A percentile compares a stretch with the other conserved stretches of the same genome.
phyloP scores from a whole-genome alignment of 2,888 invertebrate species.

The Cryptophagus acutangulus region DNA sequence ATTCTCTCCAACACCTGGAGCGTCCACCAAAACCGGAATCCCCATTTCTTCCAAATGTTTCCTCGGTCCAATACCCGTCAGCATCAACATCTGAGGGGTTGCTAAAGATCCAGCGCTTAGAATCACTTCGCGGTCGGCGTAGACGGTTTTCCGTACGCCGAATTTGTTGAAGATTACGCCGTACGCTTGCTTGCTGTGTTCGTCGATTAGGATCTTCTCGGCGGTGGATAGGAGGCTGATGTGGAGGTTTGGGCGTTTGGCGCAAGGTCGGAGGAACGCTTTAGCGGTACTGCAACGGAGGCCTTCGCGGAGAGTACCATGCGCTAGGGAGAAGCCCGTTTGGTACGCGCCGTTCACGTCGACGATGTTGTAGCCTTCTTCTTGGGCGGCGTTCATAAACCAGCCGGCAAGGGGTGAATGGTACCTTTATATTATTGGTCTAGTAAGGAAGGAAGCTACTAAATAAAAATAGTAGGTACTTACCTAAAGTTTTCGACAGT shows the following conservation, averaged over 20 bases:
- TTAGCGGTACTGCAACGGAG: constrained; percentile 80
- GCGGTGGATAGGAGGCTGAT: constrained; percentile 47
- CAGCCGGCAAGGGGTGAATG: constrained; percentile 64
- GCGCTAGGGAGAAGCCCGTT: constrained; percentile 71
- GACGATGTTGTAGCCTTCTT: constrained; percentile 63
- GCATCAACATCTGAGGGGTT: constrained; percentile 79
- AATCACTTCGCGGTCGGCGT: constrained; percentile 72
- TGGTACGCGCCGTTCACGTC: constrained; percentile 78
- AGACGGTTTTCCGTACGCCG: constrained; percentile 49
- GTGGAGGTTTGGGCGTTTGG: constrained; percentile 67
- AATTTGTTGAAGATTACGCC: constrained; percentile 62
- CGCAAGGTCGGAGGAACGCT: constrained; percentile 61
- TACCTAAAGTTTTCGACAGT: constrained; percentile 67
- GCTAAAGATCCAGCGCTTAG: constrained; percentile 80
- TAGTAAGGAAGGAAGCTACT: background rate
- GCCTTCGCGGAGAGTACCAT: constrained; percentile 73
- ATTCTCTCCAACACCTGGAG: constrained; percentile 73
- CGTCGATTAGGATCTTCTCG: constrained; percentile 61
- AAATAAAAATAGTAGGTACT: constrained; percentile 10
- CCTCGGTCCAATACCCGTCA: constrained; percentile 72
- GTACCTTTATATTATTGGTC: constrained; percentile 47
- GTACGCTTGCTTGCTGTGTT: constrained; percentile 55
- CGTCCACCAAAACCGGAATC: constrained; percentile 57
- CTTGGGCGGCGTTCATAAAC: constrained; percentile 64
- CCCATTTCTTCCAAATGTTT: constrained; percentile 58